These are phyloP conservation scores for Tupaia chinensis DNA, from an alignment of 2,113 vertebrate genomes.

Conservation along the genomic window DNA sequence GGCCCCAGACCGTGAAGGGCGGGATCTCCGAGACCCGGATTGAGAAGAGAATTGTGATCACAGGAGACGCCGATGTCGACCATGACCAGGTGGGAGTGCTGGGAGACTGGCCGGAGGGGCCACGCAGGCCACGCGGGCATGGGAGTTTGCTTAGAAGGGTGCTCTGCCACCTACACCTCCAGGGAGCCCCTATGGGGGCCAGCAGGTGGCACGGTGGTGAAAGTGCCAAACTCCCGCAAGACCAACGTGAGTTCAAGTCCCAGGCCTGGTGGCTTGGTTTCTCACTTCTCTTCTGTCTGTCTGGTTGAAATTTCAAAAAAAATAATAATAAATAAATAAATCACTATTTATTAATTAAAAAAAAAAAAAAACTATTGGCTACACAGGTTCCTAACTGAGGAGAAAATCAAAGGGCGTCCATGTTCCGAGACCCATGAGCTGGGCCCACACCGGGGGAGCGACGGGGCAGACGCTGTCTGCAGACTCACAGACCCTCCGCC, in stretches of 20 bases:
- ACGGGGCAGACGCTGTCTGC: neutral
- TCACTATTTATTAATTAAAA: too few relatives aligned
- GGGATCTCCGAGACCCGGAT: conserved; percentile 98
- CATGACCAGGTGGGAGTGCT: conserved; percentile 95
- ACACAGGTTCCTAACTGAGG: neutral
- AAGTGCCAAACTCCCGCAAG: too few relatives aligned
- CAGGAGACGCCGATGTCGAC: conserved; percentile 97
- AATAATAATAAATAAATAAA: too few relatives aligned
- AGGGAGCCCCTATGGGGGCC: neutral
- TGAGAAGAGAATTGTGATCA: conserved; percentile 99
- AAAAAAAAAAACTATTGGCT: neutral
- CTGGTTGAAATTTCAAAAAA: too few relatives aligned
- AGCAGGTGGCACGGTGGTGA: too few relatives aligned
- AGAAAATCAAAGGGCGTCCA: neutral
- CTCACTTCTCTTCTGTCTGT: too few relatives aligned
- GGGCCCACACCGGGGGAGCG: neutral
- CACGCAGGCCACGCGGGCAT: neutral
- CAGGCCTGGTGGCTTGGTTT: too few relatives aligned
- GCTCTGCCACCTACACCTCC: neutral
- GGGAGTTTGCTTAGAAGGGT: neutral
- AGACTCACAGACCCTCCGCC: neutral
- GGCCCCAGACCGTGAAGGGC: conserved; percentile 95
- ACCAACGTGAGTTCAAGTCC: too few relatives aligned
- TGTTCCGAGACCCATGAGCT: neutral
- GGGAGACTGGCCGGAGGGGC: neutral